Conservation (phyloP, 1,140 invertebrate species). For the Drosophila ohnishii region DNA sequence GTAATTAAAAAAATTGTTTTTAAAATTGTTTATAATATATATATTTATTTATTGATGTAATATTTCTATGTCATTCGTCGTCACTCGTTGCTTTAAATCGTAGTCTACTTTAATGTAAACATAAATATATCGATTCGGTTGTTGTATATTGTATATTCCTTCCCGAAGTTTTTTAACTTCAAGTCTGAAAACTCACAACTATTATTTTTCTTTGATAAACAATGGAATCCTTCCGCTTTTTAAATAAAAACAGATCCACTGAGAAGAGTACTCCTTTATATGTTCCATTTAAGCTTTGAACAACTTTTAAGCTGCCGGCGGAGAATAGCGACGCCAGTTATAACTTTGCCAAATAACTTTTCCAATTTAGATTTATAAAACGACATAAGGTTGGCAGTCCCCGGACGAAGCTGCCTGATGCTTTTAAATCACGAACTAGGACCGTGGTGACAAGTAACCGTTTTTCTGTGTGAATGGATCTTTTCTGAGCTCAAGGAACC, state of each 20-base stretch:
- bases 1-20: too few species aligned
- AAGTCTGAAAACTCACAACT: background rate
- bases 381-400: constrained; percentile 21
- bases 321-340: background rate
- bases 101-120: too few species aligned
- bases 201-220: background rate
- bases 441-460: background rate
- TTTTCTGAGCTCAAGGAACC: background rate
- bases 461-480: constrained; percentile 11
- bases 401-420: background rate
- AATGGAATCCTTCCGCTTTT: background rate
- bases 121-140: too few species aligned
- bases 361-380: constrained; percentile 64
- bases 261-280: background rate
- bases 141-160: too few species aligned
- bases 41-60: too few species aligned
- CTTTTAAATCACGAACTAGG: constrained; percentile 1
- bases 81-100: too few species aligned
- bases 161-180: too few species aligned
- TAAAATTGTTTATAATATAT: too few species aligned
- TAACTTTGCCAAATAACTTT: constrained; percentile 41
- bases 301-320: constrained; percentile 37
- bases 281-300: background rate
- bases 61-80: too few species aligned
- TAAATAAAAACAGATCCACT: background rate